Evolutionary conservation across 1,140 invertebrate genomes (phyloP).

Genomic region (Sitophilus oryzae): DNA sequence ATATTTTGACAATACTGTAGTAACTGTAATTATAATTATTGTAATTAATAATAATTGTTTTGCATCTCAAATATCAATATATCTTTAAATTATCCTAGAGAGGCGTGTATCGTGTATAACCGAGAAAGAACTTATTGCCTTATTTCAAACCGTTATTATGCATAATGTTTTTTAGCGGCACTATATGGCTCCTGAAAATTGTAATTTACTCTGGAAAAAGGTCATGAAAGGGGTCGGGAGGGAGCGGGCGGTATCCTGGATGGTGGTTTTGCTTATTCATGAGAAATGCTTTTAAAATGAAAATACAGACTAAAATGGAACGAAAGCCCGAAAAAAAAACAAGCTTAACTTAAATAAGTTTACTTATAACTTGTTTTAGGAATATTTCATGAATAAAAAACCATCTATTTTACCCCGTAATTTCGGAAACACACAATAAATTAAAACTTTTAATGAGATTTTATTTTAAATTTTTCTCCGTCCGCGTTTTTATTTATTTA

Average conservation of each 20-base stretch:
- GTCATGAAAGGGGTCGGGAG: conserved; percentile 1
- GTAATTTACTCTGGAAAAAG: conserved; percentile 15
- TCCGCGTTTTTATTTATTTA: background rate
- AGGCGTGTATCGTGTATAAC: too few relatives aligned
- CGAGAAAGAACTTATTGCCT: background rate
- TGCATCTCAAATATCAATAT: too few relatives aligned
- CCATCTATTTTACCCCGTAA: conserved; percentile 5
- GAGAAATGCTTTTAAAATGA: conserved; percentile 41
- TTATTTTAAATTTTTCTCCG: background rate
- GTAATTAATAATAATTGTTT: too few relatives aligned
- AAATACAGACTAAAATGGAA: conserved; percentile 39
- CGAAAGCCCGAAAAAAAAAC: conserved; percentile 30
- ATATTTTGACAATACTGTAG: too few relatives aligned
- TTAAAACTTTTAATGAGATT: conserved; percentile 20
- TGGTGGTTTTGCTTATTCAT: conserved; percentile 40
- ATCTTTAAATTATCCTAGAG: too few relatives aligned
- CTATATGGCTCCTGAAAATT: conserved; percentile 7
- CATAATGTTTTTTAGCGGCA: background rate
- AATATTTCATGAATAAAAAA: conserved; percentile 32
- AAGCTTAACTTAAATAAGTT: conserved; percentile 39
- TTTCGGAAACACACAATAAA: conserved; percentile 16
- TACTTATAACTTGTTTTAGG: conserved; percentile 38
- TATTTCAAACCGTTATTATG: background rate
- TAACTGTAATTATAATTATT: too few relatives aligned
- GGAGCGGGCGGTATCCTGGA: background rate